These are phyloP conservation scores for Actias luna DNA, from an alignment of 2,888 invertebrate genomes.

Conservation along the genomic window DNA sequence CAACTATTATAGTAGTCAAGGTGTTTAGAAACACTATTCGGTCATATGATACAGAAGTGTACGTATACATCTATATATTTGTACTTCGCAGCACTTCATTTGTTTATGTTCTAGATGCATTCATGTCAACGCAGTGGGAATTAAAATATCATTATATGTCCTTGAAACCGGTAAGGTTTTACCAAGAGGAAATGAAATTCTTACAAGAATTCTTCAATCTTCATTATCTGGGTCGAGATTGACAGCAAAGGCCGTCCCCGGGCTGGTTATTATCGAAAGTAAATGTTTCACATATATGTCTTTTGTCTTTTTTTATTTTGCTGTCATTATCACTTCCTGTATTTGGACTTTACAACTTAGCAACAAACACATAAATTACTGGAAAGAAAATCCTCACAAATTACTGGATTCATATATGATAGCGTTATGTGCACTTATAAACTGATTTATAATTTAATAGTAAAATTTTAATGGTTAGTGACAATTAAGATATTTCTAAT, in stretches of 20 bases:
- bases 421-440: no score
- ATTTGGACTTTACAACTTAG: conserved; percentile 50
- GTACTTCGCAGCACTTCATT: neutral
- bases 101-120: neutral
- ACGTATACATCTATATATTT: no score
- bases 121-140: conserved; percentile 19
- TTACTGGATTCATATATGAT: neutral
- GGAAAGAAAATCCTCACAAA: neutral
- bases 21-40: neutral
- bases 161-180: conserved; percentile 28
- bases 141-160: conserved; percentile 24
- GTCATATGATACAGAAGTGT: neutral
- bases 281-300: conserved; percentile 37
- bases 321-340: conserved; percentile 50
- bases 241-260: conserved; percentile 56
- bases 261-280: conserved; percentile 54
- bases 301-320: conserved; percentile 50
- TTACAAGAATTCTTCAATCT: conserved; percentile 46
- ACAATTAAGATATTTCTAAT: no score
- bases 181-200: conserved; percentile 26
- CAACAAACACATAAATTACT: conserved; percentile 31
- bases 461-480: no score
- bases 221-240: conserved; percentile 54
- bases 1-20: neutral
- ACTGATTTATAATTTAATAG: no score